phyloP scores from a whole-genome alignment of 53 echinoderm and acorn worm genomes.

The Echinarachnius parma region DNA sequence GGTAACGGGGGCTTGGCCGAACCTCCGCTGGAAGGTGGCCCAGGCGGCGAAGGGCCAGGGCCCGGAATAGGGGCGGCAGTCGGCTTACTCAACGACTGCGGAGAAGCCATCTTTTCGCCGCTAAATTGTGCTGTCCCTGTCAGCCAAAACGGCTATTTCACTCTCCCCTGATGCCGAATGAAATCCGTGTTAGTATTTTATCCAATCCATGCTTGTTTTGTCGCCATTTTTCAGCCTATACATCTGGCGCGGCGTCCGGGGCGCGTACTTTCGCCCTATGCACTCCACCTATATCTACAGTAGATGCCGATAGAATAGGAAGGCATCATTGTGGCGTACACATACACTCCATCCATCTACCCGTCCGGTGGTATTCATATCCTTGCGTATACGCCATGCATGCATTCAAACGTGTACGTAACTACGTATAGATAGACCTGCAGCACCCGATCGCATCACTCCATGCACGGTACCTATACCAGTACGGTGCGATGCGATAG shows the following conservation, averaged over 20 bases:
- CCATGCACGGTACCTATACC: no score
- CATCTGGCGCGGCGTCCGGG: conserved; percentile 28
- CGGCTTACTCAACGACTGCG: conserved; percentile 40
- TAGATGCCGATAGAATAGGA: conserved; percentile 2
- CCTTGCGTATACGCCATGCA: conserved; percentile 1
- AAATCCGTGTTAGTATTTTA: conserved; percentile 37
- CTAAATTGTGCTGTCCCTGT: conserved; percentile 31
- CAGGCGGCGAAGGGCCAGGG: conserved; percentile 38
- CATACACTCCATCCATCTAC: background rate
- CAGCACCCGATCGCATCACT: no score
- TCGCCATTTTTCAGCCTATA: conserved; percentile 37
- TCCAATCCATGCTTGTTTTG: conserved; percentile 34
- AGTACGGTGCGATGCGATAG: no score
- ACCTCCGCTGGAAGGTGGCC: conserved; percentile 27
- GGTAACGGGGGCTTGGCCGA: conserved; percentile 41
- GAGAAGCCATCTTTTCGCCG: conserved; percentile 41
- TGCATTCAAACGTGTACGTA: no score
- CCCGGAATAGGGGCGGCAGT: conserved; percentile 42
- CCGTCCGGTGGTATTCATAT: background rate
- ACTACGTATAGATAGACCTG: no score
- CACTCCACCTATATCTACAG: conserved; percentile 22
- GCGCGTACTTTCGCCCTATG: conserved; percentile 15
- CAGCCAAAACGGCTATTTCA: conserved; percentile 41
- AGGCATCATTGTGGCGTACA: background rate
- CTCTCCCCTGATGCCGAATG: conserved; percentile 35